Conservation (phyloP, 2,888 invertebrate species). For the Ephialtes manifestator region DNA sequence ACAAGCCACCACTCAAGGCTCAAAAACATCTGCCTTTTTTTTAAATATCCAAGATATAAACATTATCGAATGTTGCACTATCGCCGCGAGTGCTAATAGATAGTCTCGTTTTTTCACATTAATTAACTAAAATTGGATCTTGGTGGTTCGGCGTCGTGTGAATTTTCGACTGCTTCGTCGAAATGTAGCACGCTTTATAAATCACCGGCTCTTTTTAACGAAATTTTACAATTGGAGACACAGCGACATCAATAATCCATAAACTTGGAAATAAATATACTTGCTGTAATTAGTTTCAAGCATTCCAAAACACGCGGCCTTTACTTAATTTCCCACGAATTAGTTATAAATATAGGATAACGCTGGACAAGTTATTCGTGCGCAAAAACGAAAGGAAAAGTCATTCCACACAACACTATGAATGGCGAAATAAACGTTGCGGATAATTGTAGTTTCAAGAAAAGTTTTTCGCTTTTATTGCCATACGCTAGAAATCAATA, state of each 20-base stretch:
- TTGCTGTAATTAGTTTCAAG: neutral
- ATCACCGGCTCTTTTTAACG: neutral
- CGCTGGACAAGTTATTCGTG: constrained; percentile 37
- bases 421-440: neutral
- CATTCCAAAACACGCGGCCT: neutral
- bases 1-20: too few species aligned
- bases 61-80: too few species aligned
- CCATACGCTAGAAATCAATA: constrained; percentile 31
- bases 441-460: neutral
- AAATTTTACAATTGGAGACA: neutral
- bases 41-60: too few species aligned
- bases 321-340: neutral
- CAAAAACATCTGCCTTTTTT: too few species aligned
- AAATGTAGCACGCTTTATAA: neutral
- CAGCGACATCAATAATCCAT: neutral
- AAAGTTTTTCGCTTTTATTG: constrained; percentile 1
- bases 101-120: too few species aligned
- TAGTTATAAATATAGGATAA: neutral
- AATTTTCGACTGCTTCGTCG: neutral
- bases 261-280: neutral
- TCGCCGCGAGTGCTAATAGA: too few species aligned
- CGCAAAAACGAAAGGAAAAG: constrained; percentile 40
- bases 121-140: too few species aligned
- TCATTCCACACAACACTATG: constrained; percentile 5
- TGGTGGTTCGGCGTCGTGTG: too few species aligned